phyloP scores from a whole-genome alignment of 2,888 invertebrate species.

The Stratiomys singularior region DNA sequence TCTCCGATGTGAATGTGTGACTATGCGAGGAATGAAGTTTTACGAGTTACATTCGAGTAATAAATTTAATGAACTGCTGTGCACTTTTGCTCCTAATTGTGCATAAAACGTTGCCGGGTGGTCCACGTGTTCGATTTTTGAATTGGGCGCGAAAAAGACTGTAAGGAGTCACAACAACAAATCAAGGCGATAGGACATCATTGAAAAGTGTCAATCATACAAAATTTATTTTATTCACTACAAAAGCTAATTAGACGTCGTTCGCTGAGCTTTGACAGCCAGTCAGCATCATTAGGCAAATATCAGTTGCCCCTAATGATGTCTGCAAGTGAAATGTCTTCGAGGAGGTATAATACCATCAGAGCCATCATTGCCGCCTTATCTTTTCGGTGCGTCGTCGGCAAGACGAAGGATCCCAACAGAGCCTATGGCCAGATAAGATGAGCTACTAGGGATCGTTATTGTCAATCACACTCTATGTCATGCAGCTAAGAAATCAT shows the following conservation, averaged over 20 bases:
- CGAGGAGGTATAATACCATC: neutral
- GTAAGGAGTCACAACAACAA: neutral
- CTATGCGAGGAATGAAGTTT: neutral
- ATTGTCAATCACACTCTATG: slow-evolving; percentile 46
- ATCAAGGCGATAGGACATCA: slow-evolving; percentile 1
- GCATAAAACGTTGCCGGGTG: slow-evolving; percentile 9
- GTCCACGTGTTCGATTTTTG: neutral
- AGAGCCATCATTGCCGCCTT: neutral
- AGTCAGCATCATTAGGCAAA: slow-evolving; percentile 37
- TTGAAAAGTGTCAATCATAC: slow-evolving; percentile 39
- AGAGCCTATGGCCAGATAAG: slow-evolving; percentile 13
- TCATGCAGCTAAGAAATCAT: slow-evolving; percentile 36
- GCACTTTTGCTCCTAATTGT: neutral
- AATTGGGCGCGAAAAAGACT: neutral
- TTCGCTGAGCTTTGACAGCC: slow-evolving; percentile 27
- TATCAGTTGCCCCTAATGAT: slow-evolving; percentile 38
- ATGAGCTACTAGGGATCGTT: neutral
- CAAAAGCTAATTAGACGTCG: slow-evolving; percentile 29
- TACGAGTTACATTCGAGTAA: neutral
- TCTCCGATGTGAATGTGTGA: neutral
- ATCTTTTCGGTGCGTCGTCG: neutral
- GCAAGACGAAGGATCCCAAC: neutral
- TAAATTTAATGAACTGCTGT: neutral
- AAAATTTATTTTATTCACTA: slow-evolving; percentile 28
- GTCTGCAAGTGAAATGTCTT: slow-evolving; percentile 41